Conservation (phyloP, 2,113 vertebrate species). For the Choloepus hoffmanni region DNA sequence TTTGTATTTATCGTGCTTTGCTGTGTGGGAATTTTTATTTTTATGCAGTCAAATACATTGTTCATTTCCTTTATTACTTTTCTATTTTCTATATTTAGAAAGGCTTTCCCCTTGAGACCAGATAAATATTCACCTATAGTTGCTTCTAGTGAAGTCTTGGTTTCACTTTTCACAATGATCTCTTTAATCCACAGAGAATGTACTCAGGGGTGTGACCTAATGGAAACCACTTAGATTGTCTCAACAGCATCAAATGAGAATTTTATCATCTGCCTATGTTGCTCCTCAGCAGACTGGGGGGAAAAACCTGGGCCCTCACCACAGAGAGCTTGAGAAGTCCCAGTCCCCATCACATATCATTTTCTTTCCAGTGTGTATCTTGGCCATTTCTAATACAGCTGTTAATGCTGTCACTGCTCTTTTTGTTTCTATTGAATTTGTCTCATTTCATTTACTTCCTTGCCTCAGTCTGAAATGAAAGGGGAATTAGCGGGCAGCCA, state of each 20-base stretch:
- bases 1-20: too few species aligned
- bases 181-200: too few species aligned
- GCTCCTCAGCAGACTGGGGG: neutral
- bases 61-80: neutral
- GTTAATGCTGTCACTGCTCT: rapidly evolving
- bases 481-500: too few species aligned
- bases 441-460: neutral
- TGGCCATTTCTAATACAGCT: too few species aligned
- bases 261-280: rapidly evolving
- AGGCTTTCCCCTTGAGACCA: neutral
- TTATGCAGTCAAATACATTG: rapidly evolving
- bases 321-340: rapidly evolving
- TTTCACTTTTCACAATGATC: rapidly evolving
- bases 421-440: too few species aligned
- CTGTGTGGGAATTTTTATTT: rapidly evolving
- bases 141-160: rapidly evolving
- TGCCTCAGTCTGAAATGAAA: neutral
- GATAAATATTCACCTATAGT: neutral
- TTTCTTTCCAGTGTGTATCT: neutral
- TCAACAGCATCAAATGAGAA: too few species aligned
- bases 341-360: rapidly evolving
- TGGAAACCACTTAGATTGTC: rapidly evolving
- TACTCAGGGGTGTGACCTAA: neutral
- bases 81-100: neutral
- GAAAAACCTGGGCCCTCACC: rapidly evolving